A percentile compares a stretch with the other conserved stretches of the same genome.
These are phyloP conservation scores for Anthrax anthrax DNA, from an alignment of 2,888 invertebrate species.

Conservation along the genomic window DNA sequence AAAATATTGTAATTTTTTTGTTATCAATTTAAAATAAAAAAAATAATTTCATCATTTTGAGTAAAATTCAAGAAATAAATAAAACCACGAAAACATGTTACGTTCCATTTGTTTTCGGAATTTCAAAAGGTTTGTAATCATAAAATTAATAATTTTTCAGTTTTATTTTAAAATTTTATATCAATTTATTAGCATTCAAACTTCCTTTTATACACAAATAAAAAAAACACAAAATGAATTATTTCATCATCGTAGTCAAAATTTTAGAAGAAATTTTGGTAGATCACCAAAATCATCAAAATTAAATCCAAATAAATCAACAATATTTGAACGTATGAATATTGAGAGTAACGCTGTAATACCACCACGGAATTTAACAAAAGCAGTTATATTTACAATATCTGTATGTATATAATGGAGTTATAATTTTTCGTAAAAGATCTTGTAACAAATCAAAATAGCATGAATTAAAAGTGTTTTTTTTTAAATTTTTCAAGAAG, in stretches of 20 bases:
- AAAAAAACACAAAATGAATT: neutral
- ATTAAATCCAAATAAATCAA: neutral
- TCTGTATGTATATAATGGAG: slow-evolving; percentile 1
- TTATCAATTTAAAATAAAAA: no score
- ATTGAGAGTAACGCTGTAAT: slow-evolving; percentile 5
- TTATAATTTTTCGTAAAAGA: neutral
- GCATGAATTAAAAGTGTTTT: neutral
- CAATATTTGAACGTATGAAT: neutral
- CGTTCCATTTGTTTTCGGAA: no score
- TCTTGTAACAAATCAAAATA: no score
- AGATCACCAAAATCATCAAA: neutral
- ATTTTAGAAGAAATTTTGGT: neutral
- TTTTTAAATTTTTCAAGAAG: no score
- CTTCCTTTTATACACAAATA: neutral
- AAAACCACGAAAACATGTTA: no score
- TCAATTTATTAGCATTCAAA: neutral
- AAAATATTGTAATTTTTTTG: no score
- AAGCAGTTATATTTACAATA: slow-evolving; percentile 9
- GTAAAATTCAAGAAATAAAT: no score
- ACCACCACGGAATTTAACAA: slow-evolving; percentile 3
- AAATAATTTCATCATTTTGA: no score
- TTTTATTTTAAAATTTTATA: no score
- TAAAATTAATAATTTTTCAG: no score
- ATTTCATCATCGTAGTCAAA: neutral
- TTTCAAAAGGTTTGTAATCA: no score